Conservation (phyloP, 2,113 vertebrate genomes). For the Caloenas nicobarica region DNA sequence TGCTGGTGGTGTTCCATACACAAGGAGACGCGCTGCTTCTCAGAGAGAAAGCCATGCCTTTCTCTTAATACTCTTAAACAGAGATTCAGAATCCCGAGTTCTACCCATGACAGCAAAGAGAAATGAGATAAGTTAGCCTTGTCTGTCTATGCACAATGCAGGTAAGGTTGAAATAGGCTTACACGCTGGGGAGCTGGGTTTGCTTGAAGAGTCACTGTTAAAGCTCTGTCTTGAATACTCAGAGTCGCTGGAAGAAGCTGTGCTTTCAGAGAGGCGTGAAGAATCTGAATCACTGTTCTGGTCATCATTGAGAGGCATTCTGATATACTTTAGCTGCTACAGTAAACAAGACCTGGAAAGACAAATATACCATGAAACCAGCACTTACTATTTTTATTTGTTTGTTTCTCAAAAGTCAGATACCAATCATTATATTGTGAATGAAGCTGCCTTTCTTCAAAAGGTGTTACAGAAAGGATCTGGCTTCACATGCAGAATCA, state of each 20-base stretch:
- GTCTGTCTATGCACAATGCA: neutral
- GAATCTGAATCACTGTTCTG: constrained; percentile 85
- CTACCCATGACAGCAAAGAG: neutral
- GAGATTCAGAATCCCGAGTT: constrained; percentile 7
- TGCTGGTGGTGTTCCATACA: neutral
- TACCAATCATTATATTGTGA: neutral
- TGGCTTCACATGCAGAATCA: neutral
- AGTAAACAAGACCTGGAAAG: constrained; percentile 52
- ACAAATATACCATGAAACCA: constrained; percentile 2
- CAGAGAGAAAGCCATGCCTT: neutral
- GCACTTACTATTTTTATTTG: neutral
- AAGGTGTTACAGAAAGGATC: neutral
- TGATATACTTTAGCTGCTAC: constrained; percentile 24
- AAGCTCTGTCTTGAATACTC: constrained; percentile 89
- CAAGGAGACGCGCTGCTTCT: neutral
- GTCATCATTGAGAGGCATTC: constrained; percentile 89
- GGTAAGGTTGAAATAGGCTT: constrained; percentile 58
- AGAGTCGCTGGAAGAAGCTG: constrained; percentile 81
- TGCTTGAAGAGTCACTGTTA: constrained; percentile 89
- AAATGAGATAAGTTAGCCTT: neutral
- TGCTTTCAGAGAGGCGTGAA: constrained; percentile 81
- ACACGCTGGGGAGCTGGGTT: constrained; percentile 89
- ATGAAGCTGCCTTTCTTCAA: neutral
- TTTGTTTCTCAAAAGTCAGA: neutral
- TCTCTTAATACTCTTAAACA: neutral